Base-by-base conservation (phyloP, 2,113 vertebrate species). In the Choloepus hoffmanni region DNA sequence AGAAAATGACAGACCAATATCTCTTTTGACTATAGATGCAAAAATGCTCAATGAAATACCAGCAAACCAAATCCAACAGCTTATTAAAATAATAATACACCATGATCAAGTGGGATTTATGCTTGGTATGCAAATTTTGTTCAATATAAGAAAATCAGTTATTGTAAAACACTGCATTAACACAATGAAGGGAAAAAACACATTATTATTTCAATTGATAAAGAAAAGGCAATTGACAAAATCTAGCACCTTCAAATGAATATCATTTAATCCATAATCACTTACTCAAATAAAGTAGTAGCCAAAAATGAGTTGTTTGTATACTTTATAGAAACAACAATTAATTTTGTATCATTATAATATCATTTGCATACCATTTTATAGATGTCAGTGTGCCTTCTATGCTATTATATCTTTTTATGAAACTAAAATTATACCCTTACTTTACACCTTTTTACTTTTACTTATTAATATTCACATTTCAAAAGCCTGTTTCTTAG, bases 401-500 rank as follows among this genome's bases (percentile, higher is more conserved):
- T 86, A 73, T 93, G 0, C 4, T n/a, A 60, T 1, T 21, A 1
- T 84, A 23, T 14, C 13, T 15, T 77, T 43, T 1, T 4, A 90
- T 1, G 11, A 50, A 68, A n/a, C 19, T 84, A 96, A 94, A 13
- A 12, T 60, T 12, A 12, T 45, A 83, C 53, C 58, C 26, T 6
- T 97, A 60, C 67, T 11, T 82, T 84, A 82, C 19, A 94, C 2
- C 50, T 33, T 78, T 48, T 79, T 0, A 43, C 10, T 88, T 96
- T 85, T 33, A 89, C 84, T 94, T 62, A 62, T 30, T 96, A 70
- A 95, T 33, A 87, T 48, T 79, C 68, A 68, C 21, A 85, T 88
- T 98, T 98, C 63, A 68, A 96, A 97, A 97, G 70, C 60, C 50
- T 89, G 18, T 85, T 96, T 91, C 43, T 94, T 96, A 79, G 79